phyloP scores from a whole-genome alignment of 1,140 invertebrate species.

The Drosophila orena region DNA sequence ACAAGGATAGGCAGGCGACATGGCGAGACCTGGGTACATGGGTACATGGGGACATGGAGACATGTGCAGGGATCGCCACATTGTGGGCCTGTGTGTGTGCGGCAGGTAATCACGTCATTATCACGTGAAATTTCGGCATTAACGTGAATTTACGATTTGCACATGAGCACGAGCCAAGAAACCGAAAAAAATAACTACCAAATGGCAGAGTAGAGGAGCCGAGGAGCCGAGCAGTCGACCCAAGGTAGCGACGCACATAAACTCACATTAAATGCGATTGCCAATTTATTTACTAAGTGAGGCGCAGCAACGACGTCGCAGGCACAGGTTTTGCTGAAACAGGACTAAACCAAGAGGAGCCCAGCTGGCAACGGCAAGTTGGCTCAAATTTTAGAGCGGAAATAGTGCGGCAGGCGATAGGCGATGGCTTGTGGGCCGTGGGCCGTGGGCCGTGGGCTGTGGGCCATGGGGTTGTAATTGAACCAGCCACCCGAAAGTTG shows the following conservation, averaged over 20 bases:
- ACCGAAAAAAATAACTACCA: constrained; percentile 29
- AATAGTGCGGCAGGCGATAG: constrained; percentile 65
- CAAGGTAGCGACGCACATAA: constrained; percentile 77
- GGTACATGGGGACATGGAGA: constrained; percentile 4
- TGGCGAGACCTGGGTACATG: constrained; percentile 23
- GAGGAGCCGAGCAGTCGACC: constrained; percentile 3
- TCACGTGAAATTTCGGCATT: constrained; percentile 84
- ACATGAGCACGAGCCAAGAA: constrained; percentile 70
- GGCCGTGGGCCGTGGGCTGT: constrained; percentile 1
- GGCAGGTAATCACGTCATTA: constrained; percentile 83
- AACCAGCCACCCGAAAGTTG: constrained; percentile 72
- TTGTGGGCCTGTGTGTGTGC: constrained; percentile 38
- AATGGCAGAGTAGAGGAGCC: constrained; percentile 22
- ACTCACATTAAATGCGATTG: constrained; percentile 83
- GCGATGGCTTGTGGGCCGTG: constrained; percentile 13
- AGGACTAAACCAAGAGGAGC: constrained; percentile 25
- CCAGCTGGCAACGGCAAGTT: constrained; percentile 69
- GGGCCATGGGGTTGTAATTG: constrained; percentile 59
- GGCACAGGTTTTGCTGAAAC: background rate
- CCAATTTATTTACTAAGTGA: constrained; percentile 83
- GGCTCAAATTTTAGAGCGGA: constrained; percentile 81
- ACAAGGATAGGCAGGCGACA: constrained; percentile 23
- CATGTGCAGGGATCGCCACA: constrained; percentile 63
- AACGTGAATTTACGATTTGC: constrained; percentile 83
- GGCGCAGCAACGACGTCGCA: constrained; percentile 31